phyloP scores from a whole-genome alignment of 2,888 invertebrate genomes.

The Gerris lacustris region DNA sequence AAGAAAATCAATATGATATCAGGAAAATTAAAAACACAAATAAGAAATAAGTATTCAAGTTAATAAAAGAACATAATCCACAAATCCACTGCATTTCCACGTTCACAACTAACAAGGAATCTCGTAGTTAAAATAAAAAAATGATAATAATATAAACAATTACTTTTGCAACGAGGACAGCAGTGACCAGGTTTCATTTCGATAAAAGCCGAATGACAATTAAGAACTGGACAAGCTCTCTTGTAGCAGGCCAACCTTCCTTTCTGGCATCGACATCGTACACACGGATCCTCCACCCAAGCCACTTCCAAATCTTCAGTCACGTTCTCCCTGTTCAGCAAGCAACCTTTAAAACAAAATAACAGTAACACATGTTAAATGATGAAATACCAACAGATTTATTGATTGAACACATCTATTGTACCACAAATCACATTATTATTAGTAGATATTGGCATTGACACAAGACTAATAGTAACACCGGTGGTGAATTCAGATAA shows the following conservation, averaged over 20 bases:
- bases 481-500: too few species aligned
- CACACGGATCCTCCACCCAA: slow-evolving; percentile 70
- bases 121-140: too few species aligned
- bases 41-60: neutral
- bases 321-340: slow-evolving; percentile 69
- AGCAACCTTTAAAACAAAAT: slow-evolving; percentile 50
- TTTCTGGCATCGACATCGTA: slow-evolving; percentile 66
- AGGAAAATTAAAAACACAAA: too few species aligned
- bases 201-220: slow-evolving; percentile 60
- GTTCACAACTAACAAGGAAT: too few species aligned
- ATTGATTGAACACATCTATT: too few species aligned
- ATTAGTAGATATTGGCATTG: too few species aligned
- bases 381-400: too few species aligned
- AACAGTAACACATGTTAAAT: neutral
- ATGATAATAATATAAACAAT: neutral
- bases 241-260: slow-evolving; percentile 63
- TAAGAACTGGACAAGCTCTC: slow-evolving; percentile 76
- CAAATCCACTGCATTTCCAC: too few species aligned
- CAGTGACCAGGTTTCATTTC: slow-evolving; percentile 64
- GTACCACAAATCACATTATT: too few species aligned
- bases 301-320: slow-evolving; percentile 61
- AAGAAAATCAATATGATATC: neutral
- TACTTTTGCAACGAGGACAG: slow-evolving; percentile 52
- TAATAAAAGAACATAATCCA: neutral
- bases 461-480: too few species aligned